Evolutionary conservation across 2,113 vertebrate genomes (phyloP).

Genomic region (Patagioenas fasciata): DNA sequence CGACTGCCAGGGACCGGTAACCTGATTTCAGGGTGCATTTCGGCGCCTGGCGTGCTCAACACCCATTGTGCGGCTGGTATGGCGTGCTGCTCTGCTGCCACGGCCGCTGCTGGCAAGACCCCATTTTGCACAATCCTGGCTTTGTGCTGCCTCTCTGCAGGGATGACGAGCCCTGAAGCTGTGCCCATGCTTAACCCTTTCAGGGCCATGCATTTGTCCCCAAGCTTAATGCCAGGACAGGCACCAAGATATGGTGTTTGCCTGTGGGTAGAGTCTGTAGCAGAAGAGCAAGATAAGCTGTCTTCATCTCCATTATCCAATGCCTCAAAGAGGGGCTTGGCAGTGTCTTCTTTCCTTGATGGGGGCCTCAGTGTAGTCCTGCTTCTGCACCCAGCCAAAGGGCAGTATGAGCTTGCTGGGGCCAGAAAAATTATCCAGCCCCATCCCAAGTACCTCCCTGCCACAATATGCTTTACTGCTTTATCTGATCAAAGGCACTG

Average conservation of each 20-base stretch:
- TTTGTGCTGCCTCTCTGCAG: conserved; percentile 57
- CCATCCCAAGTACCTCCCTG: not conserved
- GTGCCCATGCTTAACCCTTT: conserved; percentile 49
- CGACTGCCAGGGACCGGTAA: not conserved
- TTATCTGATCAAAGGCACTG: not conserved
- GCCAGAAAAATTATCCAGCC: not conserved
- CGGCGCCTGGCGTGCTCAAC: not conserved
- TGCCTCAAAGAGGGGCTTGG: accelerated
- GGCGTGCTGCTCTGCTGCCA: not conserved
- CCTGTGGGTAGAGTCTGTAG: accelerated
- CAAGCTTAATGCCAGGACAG: not conserved
- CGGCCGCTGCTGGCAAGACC: not conserved
- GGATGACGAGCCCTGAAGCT: conserved; percentile 14
- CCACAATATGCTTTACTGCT: not conserved
- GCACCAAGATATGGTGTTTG: not conserved
- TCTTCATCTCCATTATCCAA: not conserved
- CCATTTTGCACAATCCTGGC: conserved; percentile 64
- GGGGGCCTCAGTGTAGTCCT: not conserved
- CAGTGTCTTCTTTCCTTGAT: not conserved
- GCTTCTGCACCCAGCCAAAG: not conserved
- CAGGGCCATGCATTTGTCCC: accelerated
- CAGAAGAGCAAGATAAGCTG: not conserved
- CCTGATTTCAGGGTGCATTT: not conserved
- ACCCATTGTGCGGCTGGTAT: conserved; percentile 42
- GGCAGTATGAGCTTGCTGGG: not conserved